Evolutionary conservation across 2,797 vertebrate species (phyloP), one percentile per base, ranked within the genome.

Genomic region (Scomberomorus guttatus): DNA sequence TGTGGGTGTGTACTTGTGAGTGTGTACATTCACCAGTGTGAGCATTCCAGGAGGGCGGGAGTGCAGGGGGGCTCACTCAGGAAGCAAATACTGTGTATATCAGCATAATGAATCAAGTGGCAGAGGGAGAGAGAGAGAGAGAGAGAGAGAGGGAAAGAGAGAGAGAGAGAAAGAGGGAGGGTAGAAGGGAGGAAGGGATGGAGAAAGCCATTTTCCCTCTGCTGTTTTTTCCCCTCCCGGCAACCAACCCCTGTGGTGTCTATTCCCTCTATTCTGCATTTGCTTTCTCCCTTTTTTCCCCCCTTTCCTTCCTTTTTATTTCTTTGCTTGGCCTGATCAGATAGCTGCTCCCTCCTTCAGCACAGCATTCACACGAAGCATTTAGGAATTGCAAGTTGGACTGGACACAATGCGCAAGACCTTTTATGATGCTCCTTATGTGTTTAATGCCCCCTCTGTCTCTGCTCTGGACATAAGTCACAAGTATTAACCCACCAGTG

Each of bases 41-140:
- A 85, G 87, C 86, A 87, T 92, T 89, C 82, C 72, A 90, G 71
- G 77, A 90, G 86, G 90, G 88, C 50, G 75, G 90, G 91, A 88
- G 92, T 84, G 93, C 86, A 88, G 90, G 91, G 93, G 92, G 91
- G 91, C 90, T 92, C 89, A 92, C 91, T 94, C 93, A 93, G 93
- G 92, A 95, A 95, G 94, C 94, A 95, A 95, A 95, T 94, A 94
- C 94, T 95, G 93, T 95, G 94, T 93, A 95, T 95, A 95, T 95
- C 95, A 95, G 95, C 95, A 95, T 95, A 96, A 96, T 96, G 94
- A 96, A 95, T 95, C 94, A 95, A 94, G 94, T 92, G 94, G 90
- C 91, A 88, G 90, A 32, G 29, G 6, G 29, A 32, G 29, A 91
- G 91, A 32, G 29, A 32, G 29, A 32, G 29, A 91, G 91, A 81